Percentiles rank a stretch among this genome's conserved stretches.
Evolutionary conservation across 2,888 invertebrate genomes (phyloP).

Genomic region (Agonopterix arenella): DNA sequence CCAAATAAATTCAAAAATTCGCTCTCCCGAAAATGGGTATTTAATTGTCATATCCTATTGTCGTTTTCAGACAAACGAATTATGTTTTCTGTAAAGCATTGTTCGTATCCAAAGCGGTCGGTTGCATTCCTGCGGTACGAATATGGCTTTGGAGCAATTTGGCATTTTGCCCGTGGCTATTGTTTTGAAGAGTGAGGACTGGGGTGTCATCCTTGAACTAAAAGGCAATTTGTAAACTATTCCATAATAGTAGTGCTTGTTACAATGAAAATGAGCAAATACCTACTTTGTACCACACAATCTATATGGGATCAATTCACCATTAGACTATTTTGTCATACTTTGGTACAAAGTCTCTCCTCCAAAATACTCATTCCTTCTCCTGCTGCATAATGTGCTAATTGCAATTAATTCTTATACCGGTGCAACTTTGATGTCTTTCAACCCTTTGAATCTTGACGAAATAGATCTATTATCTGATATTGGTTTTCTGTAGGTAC

Average conservation of each 20-base stretch:
- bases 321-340: too few relatives aligned
- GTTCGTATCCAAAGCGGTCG: slow-evolving; percentile 14
- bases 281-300: too few relatives aligned
- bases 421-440: too few relatives aligned
- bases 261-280: too few relatives aligned
- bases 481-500: too few relatives aligned
- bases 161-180: slow-evolving; percentile 20
- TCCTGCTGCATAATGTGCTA: too few relatives aligned
- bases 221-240: slow-evolving; percentile 1
- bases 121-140: slow-evolving; percentile 11
- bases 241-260: neutral
- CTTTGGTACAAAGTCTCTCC: too few relatives aligned
- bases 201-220: slow-evolving; percentile 18
- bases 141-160: slow-evolving; percentile 25
- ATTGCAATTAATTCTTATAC: too few relatives aligned
- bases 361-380: too few relatives aligned
- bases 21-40: slow-evolving; percentile 7
- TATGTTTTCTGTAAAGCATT: slow-evolving; percentile 29
- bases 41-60: slow-evolving; percentile 10
- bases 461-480: too few relatives aligned
- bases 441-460: too few relatives aligned
- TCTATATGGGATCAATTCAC: too few relatives aligned
- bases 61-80: slow-evolving; percentile 13
- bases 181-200: slow-evolving; percentile 6
- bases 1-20: slow-evolving; percentile 2